phyloP scores from a whole-genome alignment of 2,113 vertebrate genomes.

The Scopus umbretta region DNA sequence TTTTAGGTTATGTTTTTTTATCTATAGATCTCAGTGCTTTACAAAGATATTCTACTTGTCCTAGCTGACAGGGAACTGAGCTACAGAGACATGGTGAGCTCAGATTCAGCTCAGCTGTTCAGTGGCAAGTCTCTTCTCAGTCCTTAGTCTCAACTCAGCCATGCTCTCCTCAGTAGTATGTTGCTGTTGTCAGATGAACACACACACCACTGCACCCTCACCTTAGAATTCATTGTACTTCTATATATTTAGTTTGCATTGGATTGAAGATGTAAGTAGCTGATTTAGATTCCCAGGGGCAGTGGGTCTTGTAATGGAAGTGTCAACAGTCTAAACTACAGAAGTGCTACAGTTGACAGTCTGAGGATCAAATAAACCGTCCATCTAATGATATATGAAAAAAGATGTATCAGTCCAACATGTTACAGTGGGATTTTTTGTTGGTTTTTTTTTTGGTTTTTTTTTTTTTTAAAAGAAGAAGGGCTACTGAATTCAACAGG shows the following conservation, averaged over 20 bases:
- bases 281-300: background rate
- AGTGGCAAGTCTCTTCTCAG: too few species aligned
- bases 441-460: too few species aligned
- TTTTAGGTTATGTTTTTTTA: background rate
- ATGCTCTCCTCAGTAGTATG: accelerated
- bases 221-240: background rate
- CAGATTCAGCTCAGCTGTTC: background rate
- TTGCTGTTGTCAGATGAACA: background rate
- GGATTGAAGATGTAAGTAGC: background rate
- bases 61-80: background rate
- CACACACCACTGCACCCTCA: too few species aligned
- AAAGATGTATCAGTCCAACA: background rate
- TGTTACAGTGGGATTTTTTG: background rate
- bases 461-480: background rate
- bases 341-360: background rate
- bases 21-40: background rate
- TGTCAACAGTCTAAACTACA: background rate
- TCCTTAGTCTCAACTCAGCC: background rate
- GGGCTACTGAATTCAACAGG: background rate
- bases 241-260: background rate
- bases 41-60: background rate
- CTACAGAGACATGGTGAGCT: background rate
- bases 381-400: background rate
- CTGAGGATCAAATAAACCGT: background rate
- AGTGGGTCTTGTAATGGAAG: background rate